These are phyloP conservation scores for Lepisosteus oculatus DNA, from an alignment of 2,113 vertebrate genomes.

Conservation along the genomic window DNA sequence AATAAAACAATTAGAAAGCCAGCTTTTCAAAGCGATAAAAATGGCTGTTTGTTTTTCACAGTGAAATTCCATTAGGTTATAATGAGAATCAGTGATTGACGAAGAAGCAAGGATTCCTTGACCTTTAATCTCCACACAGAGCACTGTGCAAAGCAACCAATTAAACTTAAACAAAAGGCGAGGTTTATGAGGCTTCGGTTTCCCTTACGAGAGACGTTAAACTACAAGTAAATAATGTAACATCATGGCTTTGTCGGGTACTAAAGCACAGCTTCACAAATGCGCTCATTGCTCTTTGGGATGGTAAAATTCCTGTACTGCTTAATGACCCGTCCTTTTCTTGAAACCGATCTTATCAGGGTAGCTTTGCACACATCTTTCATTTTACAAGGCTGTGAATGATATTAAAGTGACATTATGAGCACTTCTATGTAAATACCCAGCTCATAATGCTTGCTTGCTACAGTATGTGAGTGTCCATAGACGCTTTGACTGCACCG, in stretches of 20 bases:
- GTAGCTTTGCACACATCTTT: background rate
- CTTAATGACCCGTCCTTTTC: constrained; percentile 17
- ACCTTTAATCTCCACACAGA: constrained; percentile 31
- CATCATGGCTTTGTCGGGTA: constrained; percentile 25
- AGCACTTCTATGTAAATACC: constrained; percentile 9
- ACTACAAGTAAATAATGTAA: constrained; percentile 40
- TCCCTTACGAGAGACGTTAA: constrained; percentile 24
- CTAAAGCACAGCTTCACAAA: constrained; percentile 22
- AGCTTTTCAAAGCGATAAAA: background rate
- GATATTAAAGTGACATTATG: constrained; percentile 7
- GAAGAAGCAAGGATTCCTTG: constrained; percentile 26
- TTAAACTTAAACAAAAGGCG: constrained; percentile 39
- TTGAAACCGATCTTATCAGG: constrained; percentile 14
- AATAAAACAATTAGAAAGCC: background rate
- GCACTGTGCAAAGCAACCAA: constrained; percentile 29
- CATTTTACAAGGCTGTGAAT: constrained; percentile 16
- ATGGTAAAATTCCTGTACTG: constrained; percentile 9
- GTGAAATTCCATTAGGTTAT: constrained; percentile 8
- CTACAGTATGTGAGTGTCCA: background rate
- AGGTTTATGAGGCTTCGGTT: constrained; percentile 28
- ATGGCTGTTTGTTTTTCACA: constrained; percentile 19
- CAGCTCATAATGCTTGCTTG: background rate
- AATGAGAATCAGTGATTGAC: constrained; percentile 27
- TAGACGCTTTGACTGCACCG: background rate
- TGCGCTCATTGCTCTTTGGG: constrained; percentile 12